phyloP scores from a whole-genome alignment of 1,140 invertebrate species.

The Delia radicum region DNA sequence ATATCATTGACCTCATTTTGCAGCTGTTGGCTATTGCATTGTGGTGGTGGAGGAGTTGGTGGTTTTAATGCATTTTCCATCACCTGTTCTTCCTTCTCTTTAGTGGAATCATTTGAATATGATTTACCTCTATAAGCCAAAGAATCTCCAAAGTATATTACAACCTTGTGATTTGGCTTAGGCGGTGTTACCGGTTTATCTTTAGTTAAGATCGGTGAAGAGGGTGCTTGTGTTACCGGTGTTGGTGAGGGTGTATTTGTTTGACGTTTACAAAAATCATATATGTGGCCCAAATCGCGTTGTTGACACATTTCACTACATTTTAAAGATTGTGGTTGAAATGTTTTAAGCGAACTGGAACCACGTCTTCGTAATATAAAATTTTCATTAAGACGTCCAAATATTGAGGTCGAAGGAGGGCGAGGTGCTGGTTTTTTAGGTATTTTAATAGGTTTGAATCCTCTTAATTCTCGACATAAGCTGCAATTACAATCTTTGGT shows the following conservation, averaged over 20 bases:
- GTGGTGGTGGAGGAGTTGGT: neutral
- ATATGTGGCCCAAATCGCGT: constrained; percentile 27
- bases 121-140: constrained; percentile 57
- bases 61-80: neutral
- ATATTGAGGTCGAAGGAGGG: constrained; percentile 35
- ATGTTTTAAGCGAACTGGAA: constrained; percentile 44
- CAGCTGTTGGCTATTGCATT: neutral
- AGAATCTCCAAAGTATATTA: constrained; percentile 71
- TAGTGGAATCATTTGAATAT: constrained; percentile 26
- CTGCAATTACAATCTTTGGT: constrained; percentile 58
- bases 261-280: constrained; percentile 9
- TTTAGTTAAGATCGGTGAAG: constrained; percentile 27
- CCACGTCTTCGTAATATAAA: constrained; percentile 54
- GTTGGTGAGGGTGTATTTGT: constrained; percentile 43
- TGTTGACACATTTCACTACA: constrained; percentile 49
- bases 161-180: constrained; percentile 62
- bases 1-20: neutral
- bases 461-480: constrained; percentile 57
- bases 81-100: constrained; percentile 9
- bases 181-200: constrained; percentile 4
- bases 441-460: constrained; percentile 41
- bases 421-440: constrained; percentile 25
- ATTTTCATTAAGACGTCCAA: constrained; percentile 55
- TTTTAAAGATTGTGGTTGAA: constrained; percentile 49
- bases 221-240: constrained; percentile 43